phyloP scores from a whole-genome alignment of 2,888 invertebrate species.

The Blomia tropicalis region DNA sequence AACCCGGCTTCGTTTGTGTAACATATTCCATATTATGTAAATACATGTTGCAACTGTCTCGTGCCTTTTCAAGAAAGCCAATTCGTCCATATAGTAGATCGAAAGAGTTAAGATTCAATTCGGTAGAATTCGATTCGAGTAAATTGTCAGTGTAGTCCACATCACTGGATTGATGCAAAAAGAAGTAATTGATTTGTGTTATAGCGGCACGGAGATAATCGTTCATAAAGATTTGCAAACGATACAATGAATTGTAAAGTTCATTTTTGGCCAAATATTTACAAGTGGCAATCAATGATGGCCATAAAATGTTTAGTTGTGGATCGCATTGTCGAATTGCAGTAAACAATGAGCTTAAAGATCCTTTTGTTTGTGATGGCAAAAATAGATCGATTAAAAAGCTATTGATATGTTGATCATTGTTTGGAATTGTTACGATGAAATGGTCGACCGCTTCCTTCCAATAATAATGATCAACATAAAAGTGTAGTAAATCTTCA shows the following conservation, averaged over 20 bases:
- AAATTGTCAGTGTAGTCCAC: not conserved
- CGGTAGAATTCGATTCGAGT: not conserved
- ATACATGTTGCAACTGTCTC: conserved; percentile 35
- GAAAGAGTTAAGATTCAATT: not conserved
- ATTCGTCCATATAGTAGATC: conserved; percentile 24
- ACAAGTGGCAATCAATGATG: conserved; percentile 35
- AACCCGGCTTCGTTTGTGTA: conserved; percentile 6
- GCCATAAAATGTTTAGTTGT: conserved; percentile 33
- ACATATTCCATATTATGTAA: conserved; percentile 29
- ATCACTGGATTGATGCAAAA: conserved; percentile 8
- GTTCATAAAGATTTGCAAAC: conserved; percentile 38
- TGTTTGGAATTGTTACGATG: not conserved
- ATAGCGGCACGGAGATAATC: conserved; percentile 38
- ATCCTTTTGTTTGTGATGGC: conserved; percentile 33
- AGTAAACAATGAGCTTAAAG: conserved; percentile 33
- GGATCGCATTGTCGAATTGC: conserved; percentile 35
- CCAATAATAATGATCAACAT: conserved; percentile 37
- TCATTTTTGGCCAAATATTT: conserved; percentile 34
- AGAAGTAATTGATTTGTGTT: conserved; percentile 34
- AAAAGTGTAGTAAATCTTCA: conserved; percentile 55
- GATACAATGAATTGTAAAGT: conserved; percentile 34
- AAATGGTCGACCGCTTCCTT: conserved; percentile 21
- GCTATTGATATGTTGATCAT: not conserved
- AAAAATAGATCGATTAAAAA: conserved; percentile 35
- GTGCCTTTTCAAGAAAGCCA: conserved; percentile 34